Percentiles rank a stretch among this genome's conserved stretches.
Conservation (phyloP, 2,113 vertebrate species). For the Oceanites oceanicus region DNA sequence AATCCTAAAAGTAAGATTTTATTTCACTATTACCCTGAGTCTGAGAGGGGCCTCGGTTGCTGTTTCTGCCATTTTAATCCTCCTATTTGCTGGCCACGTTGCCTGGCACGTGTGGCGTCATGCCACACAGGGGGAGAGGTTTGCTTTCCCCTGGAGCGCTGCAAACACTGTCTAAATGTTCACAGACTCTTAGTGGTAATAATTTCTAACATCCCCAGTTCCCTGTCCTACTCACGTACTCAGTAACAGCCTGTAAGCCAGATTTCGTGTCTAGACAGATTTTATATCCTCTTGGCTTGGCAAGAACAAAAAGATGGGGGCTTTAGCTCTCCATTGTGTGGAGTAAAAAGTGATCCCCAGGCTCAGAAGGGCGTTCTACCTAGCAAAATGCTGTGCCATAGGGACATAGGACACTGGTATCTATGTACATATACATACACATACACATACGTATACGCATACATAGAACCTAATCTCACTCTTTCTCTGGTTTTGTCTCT, state of each 20-base stretch:
- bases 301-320: not conserved
- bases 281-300: not conserved
- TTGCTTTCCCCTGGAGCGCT: not conserved
- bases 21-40: not conserved
- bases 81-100: not conserved
- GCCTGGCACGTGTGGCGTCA: not conserved
- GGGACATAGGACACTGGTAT: too few relatives aligned
- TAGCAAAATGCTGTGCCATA: not conserved
- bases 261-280: not conserved
- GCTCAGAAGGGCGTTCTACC: not conserved
- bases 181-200: not conserved
- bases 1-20: not conserved
- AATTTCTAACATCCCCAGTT: not conserved
- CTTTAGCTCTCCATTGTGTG: not conserved
- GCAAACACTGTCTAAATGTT: not conserved
- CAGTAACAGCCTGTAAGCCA: not conserved
- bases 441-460: too few relatives aligned
- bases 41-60: not conserved
- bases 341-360: not conserved
- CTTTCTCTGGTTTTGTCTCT: not conserved
- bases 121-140: not conserved
- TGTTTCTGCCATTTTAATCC: not conserved
- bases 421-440: not conserved
- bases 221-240: not conserved
- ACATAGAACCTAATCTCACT: not conserved